A percentile compares a stretch with the other conserved stretches of the same genome.
Evolutionary conservation across 1,140 invertebrate species (phyloP).

Genomic region (Battus philenor): DNA sequence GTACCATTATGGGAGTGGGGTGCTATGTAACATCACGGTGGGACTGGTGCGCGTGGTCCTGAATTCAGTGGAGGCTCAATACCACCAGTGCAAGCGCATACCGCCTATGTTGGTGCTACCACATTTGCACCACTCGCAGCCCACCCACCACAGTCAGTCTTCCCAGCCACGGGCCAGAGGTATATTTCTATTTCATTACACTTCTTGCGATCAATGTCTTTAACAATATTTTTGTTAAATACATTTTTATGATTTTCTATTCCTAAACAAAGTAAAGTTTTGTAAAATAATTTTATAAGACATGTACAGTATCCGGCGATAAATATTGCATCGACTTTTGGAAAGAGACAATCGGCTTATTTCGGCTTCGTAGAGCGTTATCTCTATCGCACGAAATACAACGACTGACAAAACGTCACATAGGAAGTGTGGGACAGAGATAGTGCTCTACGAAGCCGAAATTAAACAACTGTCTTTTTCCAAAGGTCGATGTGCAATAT

Average conservation of each 20-base stretch:
- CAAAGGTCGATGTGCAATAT: too few species aligned
- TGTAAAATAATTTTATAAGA: not conserved
- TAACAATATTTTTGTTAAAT: not conserved
- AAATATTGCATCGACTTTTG: too few species aligned
- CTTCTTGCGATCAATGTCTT: not conserved
- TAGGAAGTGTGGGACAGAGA: too few species aligned
- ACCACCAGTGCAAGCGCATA: constrained; percentile 89
- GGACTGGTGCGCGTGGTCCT: constrained; percentile 93
- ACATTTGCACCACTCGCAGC: not conserved
- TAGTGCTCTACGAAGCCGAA: too few species aligned
- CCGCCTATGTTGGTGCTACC: constrained; percentile 79
- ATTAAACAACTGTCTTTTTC: too few species aligned
- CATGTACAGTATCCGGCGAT: not conserved
- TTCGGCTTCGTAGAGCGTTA: too few species aligned
- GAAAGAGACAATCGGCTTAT: too few species aligned
- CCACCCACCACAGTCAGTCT: constrained; percentile 18
- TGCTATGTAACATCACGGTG: constrained; percentile 86
- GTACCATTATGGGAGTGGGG: constrained; percentile 94
- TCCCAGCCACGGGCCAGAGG: not conserved
- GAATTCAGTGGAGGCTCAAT: constrained; percentile 93
- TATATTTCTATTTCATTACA: not conserved
- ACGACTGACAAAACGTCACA: too few species aligned
- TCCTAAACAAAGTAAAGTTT: too few species aligned
- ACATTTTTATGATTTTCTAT: not conserved
- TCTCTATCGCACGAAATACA: too few species aligned